A percentile compares a stretch with the other conserved stretches of the same genome.
phyloP scores from a whole-genome alignment of 2,797 vertebrate species.

The Phataginus tetradactyla region DNA sequence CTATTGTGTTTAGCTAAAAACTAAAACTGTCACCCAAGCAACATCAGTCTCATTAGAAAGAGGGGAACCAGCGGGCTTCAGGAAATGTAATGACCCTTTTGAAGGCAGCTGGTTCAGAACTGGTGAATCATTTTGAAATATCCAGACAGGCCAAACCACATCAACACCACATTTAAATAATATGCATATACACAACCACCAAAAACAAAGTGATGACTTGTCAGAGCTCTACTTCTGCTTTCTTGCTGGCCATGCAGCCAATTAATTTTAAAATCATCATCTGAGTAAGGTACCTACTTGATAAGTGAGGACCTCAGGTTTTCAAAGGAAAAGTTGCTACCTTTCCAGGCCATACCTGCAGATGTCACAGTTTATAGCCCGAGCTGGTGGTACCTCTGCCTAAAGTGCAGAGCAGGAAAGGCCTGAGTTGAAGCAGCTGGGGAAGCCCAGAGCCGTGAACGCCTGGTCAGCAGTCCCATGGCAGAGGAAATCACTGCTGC shows the following conservation, averaged over 20 bases:
- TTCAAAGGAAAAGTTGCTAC: background rate
- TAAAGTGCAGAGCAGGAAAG: background rate
- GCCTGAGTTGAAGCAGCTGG: background rate
- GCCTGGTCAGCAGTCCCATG: background rate
- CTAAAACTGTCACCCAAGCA: conserved; percentile 50
- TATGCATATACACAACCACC: background rate
- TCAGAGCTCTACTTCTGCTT: conserved; percentile 57
- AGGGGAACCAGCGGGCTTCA: background rate
- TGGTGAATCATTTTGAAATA: conserved; percentile 57
- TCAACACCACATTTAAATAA: conserved; percentile 46
- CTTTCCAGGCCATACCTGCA: background rate
- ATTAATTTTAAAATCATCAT: conserved; percentile 44
- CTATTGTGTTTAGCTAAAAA: conserved; percentile 18
- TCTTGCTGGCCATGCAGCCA: conserved; percentile 59
- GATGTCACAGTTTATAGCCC: background rate
- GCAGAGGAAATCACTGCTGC: background rate
- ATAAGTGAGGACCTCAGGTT: background rate
- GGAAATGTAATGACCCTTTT: conserved; percentile 37
- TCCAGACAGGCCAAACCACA: background rate
- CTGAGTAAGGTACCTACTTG: background rate
- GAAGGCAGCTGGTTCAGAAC: conserved; percentile 51
- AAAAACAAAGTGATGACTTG: conserved; percentile 42
- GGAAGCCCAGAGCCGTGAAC: background rate
- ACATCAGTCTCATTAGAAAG: conserved; percentile 41
- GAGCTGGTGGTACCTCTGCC: no score